phyloP scores from a whole-genome alignment of 2,797 vertebrate species.

The Tapirus indicus region DNA sequence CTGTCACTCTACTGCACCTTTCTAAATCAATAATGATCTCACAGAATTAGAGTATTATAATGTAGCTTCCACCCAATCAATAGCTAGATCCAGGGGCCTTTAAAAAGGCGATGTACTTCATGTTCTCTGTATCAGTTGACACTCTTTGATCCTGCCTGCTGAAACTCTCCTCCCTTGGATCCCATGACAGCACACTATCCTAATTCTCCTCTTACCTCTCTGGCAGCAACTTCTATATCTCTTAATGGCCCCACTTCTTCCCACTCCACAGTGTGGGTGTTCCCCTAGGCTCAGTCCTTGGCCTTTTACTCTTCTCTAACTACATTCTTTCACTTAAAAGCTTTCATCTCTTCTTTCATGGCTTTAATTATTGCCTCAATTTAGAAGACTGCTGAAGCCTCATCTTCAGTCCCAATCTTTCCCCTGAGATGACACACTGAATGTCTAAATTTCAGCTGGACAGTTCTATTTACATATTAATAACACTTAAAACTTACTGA shows the following conservation, averaged over 20 bases:
- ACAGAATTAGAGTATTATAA: neutral
- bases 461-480: conserved; percentile 5
- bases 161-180: conserved; percentile 32
- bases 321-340: neutral
- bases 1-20: neutral
- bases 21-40: neutral
- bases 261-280: neutral
- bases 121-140: neutral
- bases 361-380: conserved; percentile 9
- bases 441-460: neutral
- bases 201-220: conserved; percentile 61
- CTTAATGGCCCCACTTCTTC: neutral
- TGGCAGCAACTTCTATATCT: conserved; percentile 34
- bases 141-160: neutral
- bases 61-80: neutral
- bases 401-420: neutral
- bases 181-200: neutral
- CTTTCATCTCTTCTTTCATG: neutral
- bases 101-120: neutral
- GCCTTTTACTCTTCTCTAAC: neutral
- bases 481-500: conserved; percentile 23
- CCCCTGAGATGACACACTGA: neutral
- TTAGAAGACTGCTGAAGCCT: conserved; percentile 25
- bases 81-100: neutral
- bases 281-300: neutral